These are phyloP conservation scores for Myripristis jacobus DNA, from an alignment of 2,797 vertebrate species.

Conservation along the genomic window DNA sequence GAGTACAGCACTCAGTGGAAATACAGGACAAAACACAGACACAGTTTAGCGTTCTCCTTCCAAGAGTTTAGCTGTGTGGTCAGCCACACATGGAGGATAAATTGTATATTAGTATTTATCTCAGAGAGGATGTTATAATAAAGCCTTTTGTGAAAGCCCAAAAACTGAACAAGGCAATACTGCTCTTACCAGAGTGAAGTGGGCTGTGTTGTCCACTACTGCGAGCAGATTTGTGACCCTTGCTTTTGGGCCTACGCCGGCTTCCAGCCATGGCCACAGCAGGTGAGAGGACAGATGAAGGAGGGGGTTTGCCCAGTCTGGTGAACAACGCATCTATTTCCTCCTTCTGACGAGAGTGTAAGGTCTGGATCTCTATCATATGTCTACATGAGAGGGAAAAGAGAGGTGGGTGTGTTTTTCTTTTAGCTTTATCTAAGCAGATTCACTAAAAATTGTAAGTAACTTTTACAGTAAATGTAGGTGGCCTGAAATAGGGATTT, in stretches of 20 bases:
- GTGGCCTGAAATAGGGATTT: neutral
- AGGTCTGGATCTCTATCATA: constrained; percentile 92
- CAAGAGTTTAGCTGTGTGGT: neutral
- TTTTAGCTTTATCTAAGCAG: neutral
- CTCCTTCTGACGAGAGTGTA: constrained; percentile 93
- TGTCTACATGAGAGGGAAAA: constrained; percentile 82
- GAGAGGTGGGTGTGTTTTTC: neutral
- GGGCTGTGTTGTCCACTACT: constrained; percentile 89
- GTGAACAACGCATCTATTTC: constrained; percentile 91
- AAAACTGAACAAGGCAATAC: neutral
- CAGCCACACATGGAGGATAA: neutral
- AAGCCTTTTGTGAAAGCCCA: neutral
- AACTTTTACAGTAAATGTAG: neutral
- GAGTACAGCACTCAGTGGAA: constrained; percentile 25
- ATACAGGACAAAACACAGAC: neutral
- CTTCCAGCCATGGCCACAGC: constrained; percentile 89
- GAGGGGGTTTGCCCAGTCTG: constrained; percentile 88
- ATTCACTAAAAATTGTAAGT: neutral
- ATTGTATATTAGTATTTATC: neutral
- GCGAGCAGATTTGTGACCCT: constrained; percentile 89
- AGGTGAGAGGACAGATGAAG: constrained; percentile 87
- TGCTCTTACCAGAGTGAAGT: constrained; percentile 78
- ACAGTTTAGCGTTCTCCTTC: neutral
- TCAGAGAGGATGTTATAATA: neutral
- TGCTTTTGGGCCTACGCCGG: constrained; percentile 90